A percentile compares a stretch with the other conserved stretches of the same genome.
These are phyloP conservation scores for Carassius gibelio DNA, from an alignment of 2,113 vertebrate species.

Conservation along the genomic window DNA sequence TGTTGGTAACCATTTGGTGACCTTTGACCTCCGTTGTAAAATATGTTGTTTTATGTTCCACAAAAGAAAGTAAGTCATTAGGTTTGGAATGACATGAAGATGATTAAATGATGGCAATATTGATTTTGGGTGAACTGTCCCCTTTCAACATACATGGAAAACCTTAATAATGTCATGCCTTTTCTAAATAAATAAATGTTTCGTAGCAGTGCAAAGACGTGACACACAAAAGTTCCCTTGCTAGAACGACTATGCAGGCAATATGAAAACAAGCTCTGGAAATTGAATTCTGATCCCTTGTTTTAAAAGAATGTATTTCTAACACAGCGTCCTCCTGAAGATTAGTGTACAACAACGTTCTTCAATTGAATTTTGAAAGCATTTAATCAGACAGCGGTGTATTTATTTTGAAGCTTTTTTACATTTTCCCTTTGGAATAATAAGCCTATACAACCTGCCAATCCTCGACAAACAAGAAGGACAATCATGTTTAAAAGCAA, in stretches of 20 bases:
- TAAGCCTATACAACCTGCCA: conserved; percentile 50
- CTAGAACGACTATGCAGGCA: conserved; percentile 21
- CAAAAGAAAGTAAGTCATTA: background rate
- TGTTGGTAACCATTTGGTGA: background rate
- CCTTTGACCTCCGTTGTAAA: background rate
- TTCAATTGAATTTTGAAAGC: conserved; percentile 57
- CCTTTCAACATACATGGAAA: background rate
- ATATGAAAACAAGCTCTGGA: conserved; percentile 48
- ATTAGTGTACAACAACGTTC: conserved; percentile 66
- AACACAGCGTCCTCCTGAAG: conserved; percentile 48
- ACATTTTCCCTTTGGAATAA: conserved; percentile 30
- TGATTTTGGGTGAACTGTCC: background rate
- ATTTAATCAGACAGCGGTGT: conserved; percentile 57
- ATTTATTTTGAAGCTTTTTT: conserved; percentile 63
- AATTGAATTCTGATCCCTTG: conserved; percentile 58
- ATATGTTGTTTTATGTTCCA: background rate
- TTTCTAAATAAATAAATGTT: conserved; percentile 4
- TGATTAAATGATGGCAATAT: background rate
- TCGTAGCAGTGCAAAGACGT: conserved; percentile 13
- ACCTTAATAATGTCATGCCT: background rate
- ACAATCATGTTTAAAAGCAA: conserved; percentile 56
- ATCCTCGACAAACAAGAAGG: conserved; percentile 44
- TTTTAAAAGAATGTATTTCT: conserved; percentile 55
- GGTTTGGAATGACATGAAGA: background rate
- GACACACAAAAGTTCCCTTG: conserved; percentile 17